Conservation (phyloP, 2,888 invertebrate species). For the Scrobipalpa atriplicella region DNA sequence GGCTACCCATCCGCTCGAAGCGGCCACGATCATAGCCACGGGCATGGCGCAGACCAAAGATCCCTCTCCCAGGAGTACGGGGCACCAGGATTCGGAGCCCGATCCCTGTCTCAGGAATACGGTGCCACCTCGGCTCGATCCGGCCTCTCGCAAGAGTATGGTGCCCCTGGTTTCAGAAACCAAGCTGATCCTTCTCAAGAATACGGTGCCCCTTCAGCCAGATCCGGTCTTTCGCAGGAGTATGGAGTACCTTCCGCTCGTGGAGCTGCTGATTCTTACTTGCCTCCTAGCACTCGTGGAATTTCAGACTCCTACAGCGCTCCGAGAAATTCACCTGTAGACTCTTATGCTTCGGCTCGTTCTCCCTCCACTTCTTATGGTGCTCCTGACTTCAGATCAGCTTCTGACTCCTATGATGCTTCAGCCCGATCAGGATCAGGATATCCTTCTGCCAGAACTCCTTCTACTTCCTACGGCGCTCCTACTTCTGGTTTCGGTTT, state of each 20-base stretch:
- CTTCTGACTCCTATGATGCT: slow-evolving; percentile 52
- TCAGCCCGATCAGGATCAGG: slow-evolving; percentile 20
- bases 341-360: neutral
- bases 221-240: slow-evolving; percentile 38
- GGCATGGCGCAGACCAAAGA: slow-evolving; percentile 39
- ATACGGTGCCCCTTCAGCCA: slow-evolving; percentile 46
- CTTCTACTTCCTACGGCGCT: slow-evolving; percentile 19
- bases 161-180: slow-evolving; percentile 38
- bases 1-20: slow-evolving; percentile 57
- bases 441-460: slow-evolving; percentile 14
- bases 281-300: slow-evolving; percentile 42
- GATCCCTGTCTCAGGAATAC: slow-evolving; percentile 38
- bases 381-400: slow-evolving; percentile 49
- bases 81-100: slow-evolving; percentile 37
- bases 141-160: slow-evolving; percentile 48
- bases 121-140: slow-evolving; percentile 49
- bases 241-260: slow-evolving; percentile 41
- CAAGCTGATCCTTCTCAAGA: slow-evolving; percentile 48
- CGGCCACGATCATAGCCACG: slow-evolving; percentile 42
- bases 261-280: slow-evolving; percentile 40
- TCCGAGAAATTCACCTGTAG: slow-evolving; percentile 33
- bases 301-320: slow-evolving; percentile 46
- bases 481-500: slow-evolving; percentile 17
- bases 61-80: slow-evolving; percentile 45
- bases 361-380: slow-evolving; percentile 47